Conservation (phyloP, 2,113 vertebrate genomes). For the Channa maculata region DNA sequence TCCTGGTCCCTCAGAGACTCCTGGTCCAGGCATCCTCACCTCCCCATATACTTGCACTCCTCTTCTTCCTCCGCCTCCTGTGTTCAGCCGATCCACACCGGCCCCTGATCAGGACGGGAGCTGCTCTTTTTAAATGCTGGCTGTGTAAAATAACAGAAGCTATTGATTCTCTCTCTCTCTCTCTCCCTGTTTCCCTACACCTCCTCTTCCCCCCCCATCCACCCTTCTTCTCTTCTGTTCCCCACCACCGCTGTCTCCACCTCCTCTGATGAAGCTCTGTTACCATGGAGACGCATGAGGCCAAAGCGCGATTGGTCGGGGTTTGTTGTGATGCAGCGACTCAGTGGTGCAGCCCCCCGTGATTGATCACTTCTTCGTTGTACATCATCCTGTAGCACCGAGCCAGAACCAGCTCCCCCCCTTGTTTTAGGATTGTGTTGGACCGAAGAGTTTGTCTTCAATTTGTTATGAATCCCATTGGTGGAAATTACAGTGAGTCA, state of each 20-base stretch:
- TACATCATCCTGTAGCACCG: not conserved
- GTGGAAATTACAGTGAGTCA: no score
- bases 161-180: constrained; percentile 38
- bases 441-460: no score
- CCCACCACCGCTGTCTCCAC: constrained; percentile 52
- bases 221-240: constrained; percentile 45
- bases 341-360: constrained; percentile 53
- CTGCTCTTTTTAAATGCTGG: constrained; percentile 32
- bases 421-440: not conserved
- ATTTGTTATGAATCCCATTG: no score
- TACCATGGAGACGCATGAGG: constrained; percentile 80
- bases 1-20: constrained; percentile 46
- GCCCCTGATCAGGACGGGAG: constrained; percentile 16
- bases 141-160: constrained; percentile 53
- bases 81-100: constrained; percentile 18
- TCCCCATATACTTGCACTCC: constrained; percentile 24
- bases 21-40: constrained; percentile 36
- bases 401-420: constrained; percentile 15
- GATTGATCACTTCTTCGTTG: constrained; percentile 56
- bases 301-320: constrained; percentile 66
- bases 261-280: constrained; percentile 72
- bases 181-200: not conserved
- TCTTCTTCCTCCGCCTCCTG: constrained; percentile 12
- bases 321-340: constrained; percentile 71
- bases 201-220: constrained; percentile 19